Evolutionary conservation across 2,888 invertebrate genomes (phyloP), one percentile per base, ranked within the genome.

Genomic region (Dioctria linearis): DNA sequence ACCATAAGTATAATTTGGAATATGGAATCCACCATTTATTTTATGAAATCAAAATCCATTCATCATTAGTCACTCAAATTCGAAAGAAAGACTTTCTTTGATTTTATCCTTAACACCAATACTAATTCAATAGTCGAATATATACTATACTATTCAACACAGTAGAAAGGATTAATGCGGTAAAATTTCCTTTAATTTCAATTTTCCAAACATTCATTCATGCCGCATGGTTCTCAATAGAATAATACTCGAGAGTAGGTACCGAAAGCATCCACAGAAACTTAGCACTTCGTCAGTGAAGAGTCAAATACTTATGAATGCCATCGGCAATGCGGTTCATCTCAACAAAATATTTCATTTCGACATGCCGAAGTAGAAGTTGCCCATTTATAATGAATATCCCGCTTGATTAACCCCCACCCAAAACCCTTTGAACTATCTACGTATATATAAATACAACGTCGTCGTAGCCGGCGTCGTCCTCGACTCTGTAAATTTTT

Each of bases 331-430:
- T 61, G 61, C 61, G 25, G 61, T n/a, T 61, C 61, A 61, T 61
- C 39, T 46, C 49, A n/a, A 11, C 11, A 11, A n/a, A n/a, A 54
- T 54, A 54, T 54, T 54, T 11, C 54, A 54, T 11, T 54, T 54
- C 54, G 9, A n/a, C 54, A 11, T 37, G 61, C 61, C 61, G 40
- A 63, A 37, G 59, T 13, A 46, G 39, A 63, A 42, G 11, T 13
- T 4, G n/a, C 63, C 11, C 73, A 80, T 80, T 80, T 75, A 80
- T 80, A 75, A 75, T 80, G 80, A 66, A 80, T 80, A 25, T 25
- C 13, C 13, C 80, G 66, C 80, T 80, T 80, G 80, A 80, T 80
- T 80, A 80, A 75, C 63, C 51, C 75, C 43, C 42, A 25, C 39
- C 11, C 4, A 61, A 61, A 25, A 11, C 37, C 61, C 25, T 61